Percentiles rank a stretch among this genome's conserved stretches.
Evolutionary conservation across 2,797 vertebrate species (phyloP).

Genomic region (Coccyzus lansbergi): DNA sequence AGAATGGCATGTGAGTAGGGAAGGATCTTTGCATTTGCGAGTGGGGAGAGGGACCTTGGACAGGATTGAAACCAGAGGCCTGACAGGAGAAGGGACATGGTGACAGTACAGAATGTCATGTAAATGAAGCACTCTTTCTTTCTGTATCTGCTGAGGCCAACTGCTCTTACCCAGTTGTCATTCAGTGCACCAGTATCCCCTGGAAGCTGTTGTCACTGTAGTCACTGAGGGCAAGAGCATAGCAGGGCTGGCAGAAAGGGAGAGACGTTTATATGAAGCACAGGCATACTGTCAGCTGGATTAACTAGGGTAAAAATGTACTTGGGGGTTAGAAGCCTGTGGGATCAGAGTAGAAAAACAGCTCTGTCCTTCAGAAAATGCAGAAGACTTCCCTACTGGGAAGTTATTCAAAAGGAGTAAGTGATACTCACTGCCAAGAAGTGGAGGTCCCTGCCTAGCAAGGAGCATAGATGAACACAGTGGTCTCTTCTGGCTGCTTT

Average conservation of each 20-base stretch:
- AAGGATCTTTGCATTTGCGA: background rate
- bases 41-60: background rate
- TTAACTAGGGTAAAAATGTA: background rate
- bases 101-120: background rate
- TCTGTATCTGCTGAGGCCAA: background rate
- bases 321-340: background rate
- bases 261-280: background rate
- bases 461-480: background rate
- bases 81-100: background rate
- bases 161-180: fast-evolving
- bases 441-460: background rate
- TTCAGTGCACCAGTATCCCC: fast-evolving
- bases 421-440: background rate
- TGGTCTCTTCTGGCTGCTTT: conserved; percentile 32
- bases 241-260: background rate
- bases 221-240: background rate
- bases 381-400: conserved; percentile 31
- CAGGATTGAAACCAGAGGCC: background rate
- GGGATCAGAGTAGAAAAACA: conserved; percentile 1
- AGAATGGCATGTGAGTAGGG: background rate
- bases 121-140: background rate
- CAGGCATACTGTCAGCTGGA: background rate
- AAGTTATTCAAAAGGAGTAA: background rate
- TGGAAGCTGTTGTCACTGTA: background rate
- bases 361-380: conserved; percentile 24